A percentile compares a stretch with the other conserved stretches of the same genome.
phyloP scores from a whole-genome alignment of 2,888 invertebrate species.

The Folsomia candida region DNA sequence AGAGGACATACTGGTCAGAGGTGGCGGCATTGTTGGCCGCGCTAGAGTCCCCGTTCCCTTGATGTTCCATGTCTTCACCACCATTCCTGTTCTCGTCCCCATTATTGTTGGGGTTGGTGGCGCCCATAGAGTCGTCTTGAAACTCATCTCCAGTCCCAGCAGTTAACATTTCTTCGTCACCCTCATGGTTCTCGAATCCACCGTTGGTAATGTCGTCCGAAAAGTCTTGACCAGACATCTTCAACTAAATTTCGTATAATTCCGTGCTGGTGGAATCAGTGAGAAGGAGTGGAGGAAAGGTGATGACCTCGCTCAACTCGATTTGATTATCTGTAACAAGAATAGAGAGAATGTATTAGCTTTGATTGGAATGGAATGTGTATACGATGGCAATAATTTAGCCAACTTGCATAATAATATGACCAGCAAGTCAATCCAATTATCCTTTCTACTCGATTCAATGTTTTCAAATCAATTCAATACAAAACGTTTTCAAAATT shows the following conservation, averaged over 20 bases:
- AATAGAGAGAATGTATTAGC: no score
- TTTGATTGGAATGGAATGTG: no score
- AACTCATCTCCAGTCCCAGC: slow-evolving; percentile 29
- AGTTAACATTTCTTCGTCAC: slow-evolving; percentile 45
- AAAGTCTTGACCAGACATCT: slow-evolving; percentile 40
- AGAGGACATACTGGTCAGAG: slow-evolving; percentile 60
- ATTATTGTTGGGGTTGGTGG: slow-evolving; percentile 24
- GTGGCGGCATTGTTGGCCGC: slow-evolving; percentile 74
- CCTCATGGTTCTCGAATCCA: slow-evolving; percentile 44
- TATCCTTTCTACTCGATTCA: no score
- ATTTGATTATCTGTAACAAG: no score
- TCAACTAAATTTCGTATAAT: background rate
- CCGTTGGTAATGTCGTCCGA: slow-evolving; percentile 50
- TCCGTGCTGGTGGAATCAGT: background rate
- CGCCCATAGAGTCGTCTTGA: slow-evolving; percentile 49
- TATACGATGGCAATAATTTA: no score
- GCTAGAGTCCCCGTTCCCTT: slow-evolving; percentile 65
- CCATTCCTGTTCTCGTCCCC: slow-evolving; percentile 58
- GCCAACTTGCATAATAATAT: no score
- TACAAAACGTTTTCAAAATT: no score
- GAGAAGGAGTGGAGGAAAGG: background rate
- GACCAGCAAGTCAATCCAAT: no score
- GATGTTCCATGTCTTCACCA: slow-evolving; percentile 67
- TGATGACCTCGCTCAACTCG: background rate
- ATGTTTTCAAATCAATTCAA: no score